A percentile compares a stretch with the other conserved stretches of the same genome.
phyloP scores from a whole-genome alignment of 2,113 vertebrate genomes.

The Notarius quadriscutis region DNA sequence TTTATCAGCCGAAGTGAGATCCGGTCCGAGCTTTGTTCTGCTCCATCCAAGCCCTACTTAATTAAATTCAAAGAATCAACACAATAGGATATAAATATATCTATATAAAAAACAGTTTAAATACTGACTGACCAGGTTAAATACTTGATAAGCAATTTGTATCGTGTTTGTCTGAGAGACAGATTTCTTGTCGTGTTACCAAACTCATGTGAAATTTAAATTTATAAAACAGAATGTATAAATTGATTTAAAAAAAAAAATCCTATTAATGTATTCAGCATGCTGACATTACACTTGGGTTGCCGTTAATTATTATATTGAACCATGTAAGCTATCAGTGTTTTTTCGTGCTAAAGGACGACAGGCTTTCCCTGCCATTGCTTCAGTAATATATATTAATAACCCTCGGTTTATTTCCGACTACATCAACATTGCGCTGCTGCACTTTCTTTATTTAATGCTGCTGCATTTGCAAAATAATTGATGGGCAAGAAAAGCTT shows the following conservation, averaged over 20 bases:
- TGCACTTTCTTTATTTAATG: background rate
- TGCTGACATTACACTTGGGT: background rate
- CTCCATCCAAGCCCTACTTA: background rate
- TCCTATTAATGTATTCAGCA: background rate
- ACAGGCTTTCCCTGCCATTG: background rate
- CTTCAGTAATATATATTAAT: background rate
- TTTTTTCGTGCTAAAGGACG: background rate
- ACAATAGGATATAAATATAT: background rate
- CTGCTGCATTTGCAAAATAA: background rate
- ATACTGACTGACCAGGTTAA: background rate
- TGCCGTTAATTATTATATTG: background rate
- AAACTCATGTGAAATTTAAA: background rate
- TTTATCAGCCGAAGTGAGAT: constrained; percentile 15
- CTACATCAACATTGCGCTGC: background rate
- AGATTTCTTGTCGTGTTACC: background rate
- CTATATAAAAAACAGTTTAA: background rate
- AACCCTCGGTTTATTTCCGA: background rate
- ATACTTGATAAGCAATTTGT: background rate
- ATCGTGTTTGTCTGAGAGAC: background rate
- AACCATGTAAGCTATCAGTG: background rate
- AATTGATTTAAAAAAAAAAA: background rate
- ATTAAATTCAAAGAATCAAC: background rate
- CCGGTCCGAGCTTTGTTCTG: constrained; percentile 19
- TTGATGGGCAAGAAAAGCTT: background rate
- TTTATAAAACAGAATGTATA: background rate